Percentiles rank a stretch among this genome's conserved stretches.
phyloP scores from a whole-genome alignment of 2,113 vertebrate genomes.

The Echinops telfairi region DNA sequence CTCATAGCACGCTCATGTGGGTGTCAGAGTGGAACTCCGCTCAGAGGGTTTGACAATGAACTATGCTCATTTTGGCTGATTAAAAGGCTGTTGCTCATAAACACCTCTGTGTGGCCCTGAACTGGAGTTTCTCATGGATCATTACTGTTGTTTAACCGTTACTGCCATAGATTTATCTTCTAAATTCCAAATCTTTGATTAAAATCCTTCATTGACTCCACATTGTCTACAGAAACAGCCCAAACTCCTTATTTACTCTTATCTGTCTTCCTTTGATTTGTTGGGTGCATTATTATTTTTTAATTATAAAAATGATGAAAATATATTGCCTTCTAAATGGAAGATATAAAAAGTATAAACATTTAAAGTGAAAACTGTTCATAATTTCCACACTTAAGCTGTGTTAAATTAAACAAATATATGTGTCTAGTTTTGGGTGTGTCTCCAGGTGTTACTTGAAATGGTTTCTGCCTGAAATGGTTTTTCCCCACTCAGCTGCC shows the following conservation, averaged over 20 bases:
- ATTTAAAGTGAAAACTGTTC: slow-evolving; percentile 9
- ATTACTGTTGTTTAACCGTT: neutral
- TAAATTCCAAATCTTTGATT: neutral
- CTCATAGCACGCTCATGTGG: neutral
- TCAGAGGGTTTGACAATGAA: neutral
- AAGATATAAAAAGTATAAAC: neutral
- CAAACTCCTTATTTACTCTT: neutral
- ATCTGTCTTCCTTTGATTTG: neutral
- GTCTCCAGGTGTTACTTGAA: too few relatives aligned
- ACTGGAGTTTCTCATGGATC: neutral
- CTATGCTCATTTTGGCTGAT: neutral
- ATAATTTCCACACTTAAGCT: too few relatives aligned
- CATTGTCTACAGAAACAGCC: neutral
- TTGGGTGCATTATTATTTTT: neutral
- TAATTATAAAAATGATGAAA: neutral
- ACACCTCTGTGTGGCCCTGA: neutral
- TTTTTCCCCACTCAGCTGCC: too few relatives aligned
- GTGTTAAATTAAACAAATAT: too few relatives aligned
- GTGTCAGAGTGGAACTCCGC: neutral
- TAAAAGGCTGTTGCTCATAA: neutral
- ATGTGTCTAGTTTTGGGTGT: too few relatives aligned
- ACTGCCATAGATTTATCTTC: neutral
- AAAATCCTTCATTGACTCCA: neutral
- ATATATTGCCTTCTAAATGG: neutral
- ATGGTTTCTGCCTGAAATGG: too few relatives aligned